Evolutionary conservation across 92 coral and sea anemone genomes (phyloP).

Genomic region (Bergia sp.): DNA sequence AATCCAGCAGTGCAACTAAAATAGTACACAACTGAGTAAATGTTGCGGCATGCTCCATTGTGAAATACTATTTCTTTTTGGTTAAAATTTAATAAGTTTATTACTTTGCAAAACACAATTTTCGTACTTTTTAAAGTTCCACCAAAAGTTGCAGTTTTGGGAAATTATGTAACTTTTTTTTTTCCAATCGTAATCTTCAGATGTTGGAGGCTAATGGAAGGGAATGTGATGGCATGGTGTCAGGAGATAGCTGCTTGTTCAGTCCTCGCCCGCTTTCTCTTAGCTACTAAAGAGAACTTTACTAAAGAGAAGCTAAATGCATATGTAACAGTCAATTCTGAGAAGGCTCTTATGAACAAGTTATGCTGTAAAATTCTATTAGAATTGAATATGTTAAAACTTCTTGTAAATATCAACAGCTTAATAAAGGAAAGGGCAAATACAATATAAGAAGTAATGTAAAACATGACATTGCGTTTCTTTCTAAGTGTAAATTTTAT

Average conservation of each 20-base stretch:
- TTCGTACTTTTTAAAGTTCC: not conserved
- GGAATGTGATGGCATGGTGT: conserved; percentile 49
- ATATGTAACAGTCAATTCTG: not conserved
- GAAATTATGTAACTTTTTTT: conserved; percentile 10
- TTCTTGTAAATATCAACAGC: conserved; percentile 32
- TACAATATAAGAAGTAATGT: not conserved
- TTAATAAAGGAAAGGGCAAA: conserved; percentile 20
- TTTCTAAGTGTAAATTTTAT: not conserved
- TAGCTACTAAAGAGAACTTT: conserved; percentile 22
- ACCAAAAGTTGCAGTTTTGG: not conserved
- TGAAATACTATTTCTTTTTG: not conserved
- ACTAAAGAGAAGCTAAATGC: not conserved
- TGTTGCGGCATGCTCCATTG: not conserved
- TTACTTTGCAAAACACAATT: not conserved
- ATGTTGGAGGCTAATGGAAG: conserved; percentile 29
- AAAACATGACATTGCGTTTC: not conserved
- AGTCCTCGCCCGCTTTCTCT: not conserved
- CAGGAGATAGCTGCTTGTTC: conserved; percentile 39
- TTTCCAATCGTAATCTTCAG: conserved; percentile 46
- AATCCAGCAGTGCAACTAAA: not conserved
- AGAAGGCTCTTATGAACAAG: not conserved
- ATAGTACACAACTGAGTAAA: not conserved
- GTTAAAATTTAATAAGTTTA: not conserved
- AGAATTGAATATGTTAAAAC: conserved; percentile 2
- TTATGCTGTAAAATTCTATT: conserved; percentile 11